These are phyloP conservation scores for Picus viridis DNA, from an alignment of 2,797 vertebrate genomes.

Conservation along the genomic window DNA sequence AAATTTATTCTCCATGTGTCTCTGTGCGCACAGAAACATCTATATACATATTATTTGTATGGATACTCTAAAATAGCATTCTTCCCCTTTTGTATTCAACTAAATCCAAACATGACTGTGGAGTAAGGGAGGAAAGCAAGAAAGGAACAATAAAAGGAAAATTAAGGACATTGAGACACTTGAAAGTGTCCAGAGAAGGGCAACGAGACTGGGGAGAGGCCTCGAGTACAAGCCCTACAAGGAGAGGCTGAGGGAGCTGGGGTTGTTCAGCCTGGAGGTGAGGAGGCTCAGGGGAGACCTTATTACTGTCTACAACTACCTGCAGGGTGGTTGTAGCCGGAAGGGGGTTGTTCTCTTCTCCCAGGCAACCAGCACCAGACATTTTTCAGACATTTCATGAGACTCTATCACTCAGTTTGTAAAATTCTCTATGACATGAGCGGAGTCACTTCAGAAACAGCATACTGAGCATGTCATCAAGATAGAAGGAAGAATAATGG, in stretches of 20 bases:
- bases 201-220: too few species aligned
- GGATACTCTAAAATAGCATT: background rate
- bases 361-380: too few species aligned
- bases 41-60: too few species aligned
- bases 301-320: too few species aligned
- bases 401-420: background rate
- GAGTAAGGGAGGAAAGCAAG: background rate
- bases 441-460: background rate
- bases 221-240: too few species aligned
- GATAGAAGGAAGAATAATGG: background rate
- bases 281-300: too few species aligned
- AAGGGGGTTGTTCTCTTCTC: too few species aligned
- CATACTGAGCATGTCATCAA: background rate
- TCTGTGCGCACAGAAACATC: background rate
- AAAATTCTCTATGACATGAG: background rate
- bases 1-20: background rate
- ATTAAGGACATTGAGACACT: background rate
- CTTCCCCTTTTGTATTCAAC: background rate
- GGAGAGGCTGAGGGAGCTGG: too few species aligned
- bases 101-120: background rate
- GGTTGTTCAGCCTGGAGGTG: too few species aligned
- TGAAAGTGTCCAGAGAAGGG: too few species aligned
- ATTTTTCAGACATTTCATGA: background rate
- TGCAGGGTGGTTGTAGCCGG: too few species aligned
- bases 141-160: accelerated